Conservation (phyloP, 2,797 vertebrate species). For the Rhincodon typus region DNA sequence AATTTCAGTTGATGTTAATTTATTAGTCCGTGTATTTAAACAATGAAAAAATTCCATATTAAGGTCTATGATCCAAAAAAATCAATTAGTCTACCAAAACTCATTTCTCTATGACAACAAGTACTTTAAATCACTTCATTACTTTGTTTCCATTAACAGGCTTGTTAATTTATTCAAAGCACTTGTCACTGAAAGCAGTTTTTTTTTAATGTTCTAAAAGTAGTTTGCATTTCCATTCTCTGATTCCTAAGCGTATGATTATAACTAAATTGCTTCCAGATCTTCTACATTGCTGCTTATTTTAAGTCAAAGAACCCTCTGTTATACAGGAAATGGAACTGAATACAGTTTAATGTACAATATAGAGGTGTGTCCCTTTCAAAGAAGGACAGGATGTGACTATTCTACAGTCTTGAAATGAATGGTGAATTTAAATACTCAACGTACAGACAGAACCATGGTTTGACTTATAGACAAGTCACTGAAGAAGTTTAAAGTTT, state of each 20-base stretch:
- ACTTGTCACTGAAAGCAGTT: background rate
- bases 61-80: background rate
- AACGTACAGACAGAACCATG: background rate
- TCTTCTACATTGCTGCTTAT: background rate
- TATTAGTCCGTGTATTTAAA: background rate
- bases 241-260: background rate
- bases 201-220: background rate
- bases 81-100: background rate
- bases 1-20: background rate
- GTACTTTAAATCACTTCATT: background rate
- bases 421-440: background rate
- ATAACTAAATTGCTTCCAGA: background rate
- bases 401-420: background rate
- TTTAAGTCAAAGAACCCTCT: background rate
- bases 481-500: background rate
- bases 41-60: background rate
- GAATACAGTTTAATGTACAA: background rate
- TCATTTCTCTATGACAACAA: background rate
- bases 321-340: background rate
- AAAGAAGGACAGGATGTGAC: background rate
- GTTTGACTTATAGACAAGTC: background rate
- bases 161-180: background rate
- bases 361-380: background rate
- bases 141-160: background rate
- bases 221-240: background rate